A percentile compares a stretch with the other conserved stretches of the same genome.
phyloP scores from a whole-genome alignment of 2,797 vertebrate species.

The Rhabdomys pumilio region DNA sequence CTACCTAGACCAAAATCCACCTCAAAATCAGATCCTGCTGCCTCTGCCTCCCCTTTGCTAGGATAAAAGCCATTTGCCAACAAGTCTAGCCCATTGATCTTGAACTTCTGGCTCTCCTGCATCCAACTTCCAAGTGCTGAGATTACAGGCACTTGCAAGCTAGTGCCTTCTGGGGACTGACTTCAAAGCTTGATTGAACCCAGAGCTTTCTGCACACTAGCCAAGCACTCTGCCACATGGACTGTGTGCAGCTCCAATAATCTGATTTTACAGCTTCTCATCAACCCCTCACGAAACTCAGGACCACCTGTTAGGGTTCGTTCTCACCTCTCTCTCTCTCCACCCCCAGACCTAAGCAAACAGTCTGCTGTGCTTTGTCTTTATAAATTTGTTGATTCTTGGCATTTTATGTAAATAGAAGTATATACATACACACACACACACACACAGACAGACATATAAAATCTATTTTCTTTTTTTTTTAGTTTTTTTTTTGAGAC shows the following conservation, averaged over 20 bases:
- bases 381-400: not conserved
- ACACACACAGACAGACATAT: no score
- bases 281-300: not conserved
- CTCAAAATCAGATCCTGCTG: not conserved
- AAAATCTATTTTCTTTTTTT: no score
- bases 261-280: not conserved
- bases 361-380: not conserved
- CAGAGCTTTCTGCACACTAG: not conserved
- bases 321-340: no score
- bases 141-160: not conserved
- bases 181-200: not conserved
- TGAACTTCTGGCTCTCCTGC: not conserved
- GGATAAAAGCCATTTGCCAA: not conserved
- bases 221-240: no score
- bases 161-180: not conserved
- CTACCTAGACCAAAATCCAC: not conserved
- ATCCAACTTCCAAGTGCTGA: not conserved
- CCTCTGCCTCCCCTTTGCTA: not conserved
- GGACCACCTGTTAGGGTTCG: not conserved
- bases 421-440: not conserved
- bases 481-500: no score
- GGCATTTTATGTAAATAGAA: not conserved
- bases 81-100: not conserved
- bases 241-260: not conserved
- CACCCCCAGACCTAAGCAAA: not conserved